Conservation (phyloP, 2,797 vertebrate genomes). For the Alfaro cultratus region DNA sequence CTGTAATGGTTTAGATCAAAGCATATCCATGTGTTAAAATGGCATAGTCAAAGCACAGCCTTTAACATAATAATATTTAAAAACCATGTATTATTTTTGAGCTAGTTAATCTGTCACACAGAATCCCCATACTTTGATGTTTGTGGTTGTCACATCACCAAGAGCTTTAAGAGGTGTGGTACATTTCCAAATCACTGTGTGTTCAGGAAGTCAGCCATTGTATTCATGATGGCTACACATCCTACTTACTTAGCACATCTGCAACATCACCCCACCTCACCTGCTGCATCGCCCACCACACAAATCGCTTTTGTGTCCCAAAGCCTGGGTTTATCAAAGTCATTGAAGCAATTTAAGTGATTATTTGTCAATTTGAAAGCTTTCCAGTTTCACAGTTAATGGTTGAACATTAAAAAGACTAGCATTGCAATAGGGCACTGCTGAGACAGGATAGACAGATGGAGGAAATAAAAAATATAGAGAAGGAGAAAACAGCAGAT, state of each 20-base stretch:
- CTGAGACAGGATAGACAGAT: conserved; percentile 9
- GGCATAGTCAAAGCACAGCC: background rate
- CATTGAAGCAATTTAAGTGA: conserved; percentile 67
- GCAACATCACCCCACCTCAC: conserved; percentile 20
- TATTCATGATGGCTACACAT: conserved; percentile 19
- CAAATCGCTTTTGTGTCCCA: conserved; percentile 51
- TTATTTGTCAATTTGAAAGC: conserved; percentile 74
- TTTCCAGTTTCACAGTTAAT: conserved; percentile 68
- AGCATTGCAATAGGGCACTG: conserved; percentile 31
- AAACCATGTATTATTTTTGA: background rate
- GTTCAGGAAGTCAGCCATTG: conserved; percentile 5
- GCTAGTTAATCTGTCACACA: background rate
- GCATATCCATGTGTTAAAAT: background rate
- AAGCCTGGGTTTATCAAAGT: conserved; percentile 70
- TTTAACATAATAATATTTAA: background rate
- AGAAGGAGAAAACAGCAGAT: conserved; percentile 14
- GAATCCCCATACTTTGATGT: background rate
- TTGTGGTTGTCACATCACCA: background rate
- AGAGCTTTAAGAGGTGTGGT: background rate
- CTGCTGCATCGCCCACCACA: conserved; percentile 28
- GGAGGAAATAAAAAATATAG: conserved; percentile 18
- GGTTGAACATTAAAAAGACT: conserved; percentile 62
- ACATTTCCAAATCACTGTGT: background rate
- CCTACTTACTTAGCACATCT: conserved; percentile 16
- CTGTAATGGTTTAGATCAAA: background rate